A percentile compares a stretch with the other conserved stretches of the same genome.
Conservation (phyloP, 2,888 invertebrate species). For the Drosophila heteroneura region DNA sequence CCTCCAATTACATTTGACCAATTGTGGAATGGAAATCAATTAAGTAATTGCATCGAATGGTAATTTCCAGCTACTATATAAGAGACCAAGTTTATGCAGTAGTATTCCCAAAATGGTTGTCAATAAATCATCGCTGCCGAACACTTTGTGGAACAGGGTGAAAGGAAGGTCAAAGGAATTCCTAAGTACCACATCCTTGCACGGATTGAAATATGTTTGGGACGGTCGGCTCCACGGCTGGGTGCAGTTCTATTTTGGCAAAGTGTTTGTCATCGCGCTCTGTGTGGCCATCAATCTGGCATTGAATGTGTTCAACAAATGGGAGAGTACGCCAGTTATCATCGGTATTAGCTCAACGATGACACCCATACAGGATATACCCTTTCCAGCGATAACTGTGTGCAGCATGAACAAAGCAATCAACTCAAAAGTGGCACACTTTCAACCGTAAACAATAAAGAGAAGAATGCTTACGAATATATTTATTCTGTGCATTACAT, state of each 20-base stretch:
- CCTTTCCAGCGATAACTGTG: constrained; percentile 93
- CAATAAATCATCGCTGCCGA: not conserved
- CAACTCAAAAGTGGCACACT: constrained; percentile 84
- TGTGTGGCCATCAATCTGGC: constrained; percentile 86
- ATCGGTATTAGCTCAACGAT: constrained; percentile 90
- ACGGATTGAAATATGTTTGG: constrained; percentile 91
- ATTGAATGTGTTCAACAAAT: constrained; percentile 89
- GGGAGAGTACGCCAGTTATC: constrained; percentile 91
- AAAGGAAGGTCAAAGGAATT: constrained; percentile 86
- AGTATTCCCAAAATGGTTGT: constrained; percentile 29
- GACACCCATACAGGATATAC: constrained; percentile 88
- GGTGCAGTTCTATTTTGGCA: constrained; percentile 88
- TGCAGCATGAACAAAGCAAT: constrained; percentile 94
- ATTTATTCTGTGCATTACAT: not conserved
- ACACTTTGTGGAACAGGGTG: constrained; percentile 4
- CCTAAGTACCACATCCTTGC: constrained; percentile 88
- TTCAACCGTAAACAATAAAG: constrained; percentile 53
- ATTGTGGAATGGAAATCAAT: constrained; percentile 13
- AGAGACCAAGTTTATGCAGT: not conserved
- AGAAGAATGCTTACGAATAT: not conserved
- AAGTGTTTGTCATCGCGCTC: constrained; percentile 89
- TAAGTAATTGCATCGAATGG: constrained; percentile 11
- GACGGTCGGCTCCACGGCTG: constrained; percentile 57
- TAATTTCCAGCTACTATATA: constrained; percentile 4
- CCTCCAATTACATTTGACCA: not conserved